Base-by-base conservation (phyloP, 37 sponge, comb jelly and placozoan genomes). In the Hormiphora californensis region DNA sequence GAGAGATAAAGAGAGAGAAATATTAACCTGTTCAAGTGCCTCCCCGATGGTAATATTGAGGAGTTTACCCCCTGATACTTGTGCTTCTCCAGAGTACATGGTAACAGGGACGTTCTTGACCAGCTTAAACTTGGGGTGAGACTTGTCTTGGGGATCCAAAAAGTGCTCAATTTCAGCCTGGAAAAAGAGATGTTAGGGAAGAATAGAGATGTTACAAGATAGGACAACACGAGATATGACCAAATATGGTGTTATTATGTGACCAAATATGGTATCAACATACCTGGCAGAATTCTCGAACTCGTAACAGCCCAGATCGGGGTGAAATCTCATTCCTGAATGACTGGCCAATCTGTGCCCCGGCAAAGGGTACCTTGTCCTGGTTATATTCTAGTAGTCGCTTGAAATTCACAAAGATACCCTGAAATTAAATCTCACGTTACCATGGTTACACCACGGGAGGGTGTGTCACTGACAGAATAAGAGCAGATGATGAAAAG, bases 81-180 rank as follows among this genome's bases (percentile, higher is more conserved):
- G 99, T 1, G 91, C 54, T 25, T 86, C 89, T 0, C 89, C 90
- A 0, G 92, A 87, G 88, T 87, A 93, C 32, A 97, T 61, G 31
- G 44, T 55, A 0, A 91, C 73, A 23, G 21, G 9, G 0, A 92
- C 86, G 19, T 93, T 92, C n/a, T 94, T 69, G 5, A 94, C 91
- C 0, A 54, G 34, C 1, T 39, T 30, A 38, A 94, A 96, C 31
- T 89, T 89, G 23, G 78, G 35, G 27, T 63, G 88, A 61, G 54
- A 40, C 34, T 67, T 87, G 86, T 93, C 91, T 15, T 91, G 89
- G 0, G 99, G 99, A 55, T 94, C 87, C 15, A 94, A 90, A 92
- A 97, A 97, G 57, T 97, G 90, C 63, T 97, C 99, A 23, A 97
- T 93, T 85, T 97, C 99, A n/a, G 95, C 99, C 92, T 94, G 87